Evolutionary conservation across 2,888 invertebrate species (phyloP).

Genomic region (Acanthosepion pharaonis): DNA sequence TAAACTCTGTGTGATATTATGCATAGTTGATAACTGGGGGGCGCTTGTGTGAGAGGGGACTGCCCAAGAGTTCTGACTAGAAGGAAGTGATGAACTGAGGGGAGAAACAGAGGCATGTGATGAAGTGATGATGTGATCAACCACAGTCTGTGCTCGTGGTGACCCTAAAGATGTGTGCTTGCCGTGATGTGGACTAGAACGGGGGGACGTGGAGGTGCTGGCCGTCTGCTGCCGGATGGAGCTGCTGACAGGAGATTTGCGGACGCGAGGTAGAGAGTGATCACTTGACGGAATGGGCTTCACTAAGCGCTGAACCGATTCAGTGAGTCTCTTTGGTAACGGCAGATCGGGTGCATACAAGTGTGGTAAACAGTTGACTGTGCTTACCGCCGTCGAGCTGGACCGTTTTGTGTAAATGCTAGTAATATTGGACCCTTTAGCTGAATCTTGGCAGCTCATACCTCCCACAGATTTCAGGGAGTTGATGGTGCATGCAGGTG

Average conservation of each 20-base stretch:
- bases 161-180: slow-evolving; percentile 46
- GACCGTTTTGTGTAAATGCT: slow-evolving; percentile 62
- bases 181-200: slow-evolving; percentile 48
- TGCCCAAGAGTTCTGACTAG: slow-evolving; percentile 47
- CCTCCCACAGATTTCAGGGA: neutral
- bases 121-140: slow-evolving; percentile 42
- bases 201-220: slow-evolving; percentile 45
- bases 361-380: slow-evolving; percentile 60
- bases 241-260: slow-evolving; percentile 48
- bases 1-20: slow-evolving; percentile 44
- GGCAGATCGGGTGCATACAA: slow-evolving; percentile 66
- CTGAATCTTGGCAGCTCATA: slow-evolving; percentile 53
- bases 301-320: slow-evolving; percentile 70
- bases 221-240: slow-evolving; percentile 42
- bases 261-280: slow-evolving; percentile 47
- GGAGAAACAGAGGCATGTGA: slow-evolving; percentile 44
- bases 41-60: slow-evolving; percentile 34
- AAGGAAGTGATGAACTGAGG: slow-evolving; percentile 44
- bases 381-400: slow-evolving; percentile 63
- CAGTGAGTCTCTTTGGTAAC: slow-evolving; percentile 66
- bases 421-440: slow-evolving; percentile 59
- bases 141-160: slow-evolving; percentile 42
- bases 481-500: slow-evolving; percentile 25
- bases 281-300: slow-evolving; percentile 58
- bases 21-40: slow-evolving; percentile 44